These are phyloP conservation scores for Diadophis punctatus DNA, from an alignment of 2,113 vertebrate genomes.

Conservation along the genomic window DNA sequence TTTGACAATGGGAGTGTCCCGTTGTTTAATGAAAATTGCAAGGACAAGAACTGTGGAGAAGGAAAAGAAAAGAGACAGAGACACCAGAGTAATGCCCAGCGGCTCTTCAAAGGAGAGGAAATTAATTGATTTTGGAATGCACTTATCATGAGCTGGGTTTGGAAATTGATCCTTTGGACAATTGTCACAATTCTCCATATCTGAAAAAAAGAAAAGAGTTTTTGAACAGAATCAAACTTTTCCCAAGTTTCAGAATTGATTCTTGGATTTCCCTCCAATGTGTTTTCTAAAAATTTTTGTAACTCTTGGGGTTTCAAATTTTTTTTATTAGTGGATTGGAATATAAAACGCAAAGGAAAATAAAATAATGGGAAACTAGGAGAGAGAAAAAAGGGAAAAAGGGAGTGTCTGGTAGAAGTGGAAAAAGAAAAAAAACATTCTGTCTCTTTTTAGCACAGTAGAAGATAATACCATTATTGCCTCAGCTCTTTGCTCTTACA, in stretches of 20 bases:
- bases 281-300: neutral
- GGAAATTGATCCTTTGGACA: neutral
- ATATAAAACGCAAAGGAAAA: too few relatives aligned
- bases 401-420: too few relatives aligned
- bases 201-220: neutral
- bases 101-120: neutral
- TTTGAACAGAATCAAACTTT: too few relatives aligned
- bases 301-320: neutral
- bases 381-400: too few relatives aligned
- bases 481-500: too few relatives aligned
- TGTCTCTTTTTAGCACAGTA: too few relatives aligned
- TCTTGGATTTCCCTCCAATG: rapidly evolving
- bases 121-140: neutral
- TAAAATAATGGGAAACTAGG: too few relatives aligned
- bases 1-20: neutral
- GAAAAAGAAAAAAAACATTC: too few relatives aligned
- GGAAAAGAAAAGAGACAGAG: neutral
- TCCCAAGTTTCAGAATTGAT: neutral
- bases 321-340: too few relatives aligned
- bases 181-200: neutral
- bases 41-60: neutral
- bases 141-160: neutral
- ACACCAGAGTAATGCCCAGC: neutral
- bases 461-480: too few relatives aligned
- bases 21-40: neutral